These are phyloP conservation scores for Arrhamphus sclerolepis DNA, from an alignment of 2,797 vertebrate species.

Conservation along the genomic window DNA sequence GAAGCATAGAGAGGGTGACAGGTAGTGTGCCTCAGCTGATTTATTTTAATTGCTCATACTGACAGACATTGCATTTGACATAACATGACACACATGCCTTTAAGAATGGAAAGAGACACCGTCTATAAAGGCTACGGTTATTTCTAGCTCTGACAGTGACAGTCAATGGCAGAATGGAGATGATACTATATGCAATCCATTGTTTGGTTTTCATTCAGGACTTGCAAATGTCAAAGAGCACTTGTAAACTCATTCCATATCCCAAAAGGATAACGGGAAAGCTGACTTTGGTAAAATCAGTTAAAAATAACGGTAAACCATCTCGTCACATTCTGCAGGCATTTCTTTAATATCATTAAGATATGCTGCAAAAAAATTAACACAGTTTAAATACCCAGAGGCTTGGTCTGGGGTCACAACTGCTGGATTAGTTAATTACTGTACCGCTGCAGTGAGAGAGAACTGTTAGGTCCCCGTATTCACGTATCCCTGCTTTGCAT, in stretches of 20 bases:
- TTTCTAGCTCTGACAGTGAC: conserved; percentile 56
- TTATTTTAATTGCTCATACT: conserved; percentile 17
- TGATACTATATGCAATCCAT: conserved; percentile 53
- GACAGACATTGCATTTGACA: conserved; percentile 7
- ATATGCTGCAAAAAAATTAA: neutral
- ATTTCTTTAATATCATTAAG: neutral
- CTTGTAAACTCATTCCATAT: conserved; percentile 21
- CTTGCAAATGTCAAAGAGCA: conserved; percentile 48
- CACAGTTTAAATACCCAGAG: no score
- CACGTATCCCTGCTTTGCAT: no score
- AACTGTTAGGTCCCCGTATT: no score
- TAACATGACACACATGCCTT: conserved; percentile 1
- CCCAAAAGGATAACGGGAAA: conserved; percentile 24
- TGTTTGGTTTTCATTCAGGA: conserved; percentile 40
- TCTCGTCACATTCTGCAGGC: neutral
- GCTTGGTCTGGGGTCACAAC: no score
- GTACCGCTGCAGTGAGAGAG: no score
- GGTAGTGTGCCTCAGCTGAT: conserved; percentile 7
- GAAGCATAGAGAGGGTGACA: neutral
- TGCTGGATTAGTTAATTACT: no score
- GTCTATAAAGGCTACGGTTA: conserved; percentile 17
- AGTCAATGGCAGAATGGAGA: conserved; percentile 44
- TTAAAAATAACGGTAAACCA: conserved; percentile 1
- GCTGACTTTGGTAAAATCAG: conserved; percentile 6
- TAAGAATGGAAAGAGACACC: conserved; percentile 9